Percentiles rank a stretch among this genome's conserved stretches.
phyloP scores from a whole-genome alignment of 2,113 vertebrate species.

The Anguilla rostrata region DNA sequence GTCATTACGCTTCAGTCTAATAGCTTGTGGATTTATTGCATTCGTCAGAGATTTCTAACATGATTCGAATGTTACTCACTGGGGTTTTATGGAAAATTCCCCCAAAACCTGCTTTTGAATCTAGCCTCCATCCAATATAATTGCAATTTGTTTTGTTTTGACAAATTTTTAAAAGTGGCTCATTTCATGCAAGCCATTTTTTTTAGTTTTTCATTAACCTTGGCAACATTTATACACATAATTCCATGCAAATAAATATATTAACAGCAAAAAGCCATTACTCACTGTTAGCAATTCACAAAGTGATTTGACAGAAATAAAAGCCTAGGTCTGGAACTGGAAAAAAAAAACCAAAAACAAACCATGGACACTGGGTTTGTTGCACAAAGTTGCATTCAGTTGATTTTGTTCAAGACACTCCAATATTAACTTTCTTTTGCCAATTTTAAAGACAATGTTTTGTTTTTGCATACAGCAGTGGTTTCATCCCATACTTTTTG shows the following conservation, averaged over 20 bases:
- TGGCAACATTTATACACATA: neutral
- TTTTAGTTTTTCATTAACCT: neutral
- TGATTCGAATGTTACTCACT: neutral
- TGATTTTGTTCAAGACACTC: neutral
- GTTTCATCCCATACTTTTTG: too few species aligned
- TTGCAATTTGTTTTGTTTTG: neutral
- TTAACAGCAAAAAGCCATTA: neutral
- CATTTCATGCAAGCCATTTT: neutral
- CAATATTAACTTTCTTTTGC: neutral
- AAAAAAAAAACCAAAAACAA: neutral
- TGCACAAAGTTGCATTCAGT: neutral
- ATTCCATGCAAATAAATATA: neutral
- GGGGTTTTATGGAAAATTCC: neutral
- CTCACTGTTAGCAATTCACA: neutral
- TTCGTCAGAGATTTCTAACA: neutral
- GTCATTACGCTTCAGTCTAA: neutral
- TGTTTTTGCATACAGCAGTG: too few species aligned
- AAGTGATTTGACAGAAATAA: neutral
- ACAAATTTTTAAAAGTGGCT: neutral
- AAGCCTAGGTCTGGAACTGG: neutral
- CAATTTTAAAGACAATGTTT: too few species aligned
- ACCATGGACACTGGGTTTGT: neutral
- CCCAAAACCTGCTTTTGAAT: neutral
- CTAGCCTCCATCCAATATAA: neutral
- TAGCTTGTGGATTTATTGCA: neutral